phyloP scores from a whole-genome alignment of 2,888 invertebrate genomes.

The Rhorus exstirpatorius region DNA sequence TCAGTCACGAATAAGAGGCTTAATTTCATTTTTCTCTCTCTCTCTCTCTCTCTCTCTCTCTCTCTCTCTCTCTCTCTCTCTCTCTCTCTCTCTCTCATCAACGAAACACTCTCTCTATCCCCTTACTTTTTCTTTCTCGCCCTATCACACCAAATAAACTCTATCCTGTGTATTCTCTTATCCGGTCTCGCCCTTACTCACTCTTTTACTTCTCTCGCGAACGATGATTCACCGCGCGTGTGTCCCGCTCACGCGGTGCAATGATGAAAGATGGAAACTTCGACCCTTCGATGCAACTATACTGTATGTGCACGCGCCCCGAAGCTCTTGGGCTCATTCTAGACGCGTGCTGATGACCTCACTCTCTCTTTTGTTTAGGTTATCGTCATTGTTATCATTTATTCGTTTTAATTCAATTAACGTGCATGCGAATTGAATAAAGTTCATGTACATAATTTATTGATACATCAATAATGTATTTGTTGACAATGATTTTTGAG shows the following conservation, averaged over 20 bases:
- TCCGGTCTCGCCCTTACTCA: constrained; percentile 19
- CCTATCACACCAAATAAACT: constrained; percentile 23
- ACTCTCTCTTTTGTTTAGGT: constrained; percentile 47
- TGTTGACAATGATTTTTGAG: too few relatives aligned
- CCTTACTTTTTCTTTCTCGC: constrained; percentile 20
- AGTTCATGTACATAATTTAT: too few relatives aligned
- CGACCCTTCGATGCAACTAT: constrained; percentile 62
- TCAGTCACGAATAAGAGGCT: constrained; percentile 11
- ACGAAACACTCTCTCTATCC: constrained; percentile 7
- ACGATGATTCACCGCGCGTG: constrained; percentile 62
- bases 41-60: constrained; percentile 19
- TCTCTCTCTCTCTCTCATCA: constrained; percentile 20
- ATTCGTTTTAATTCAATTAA: constrained; percentile 5
- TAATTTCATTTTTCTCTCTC: constrained; percentile 39
- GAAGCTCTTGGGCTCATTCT: constrained; percentile 29
- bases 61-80: constrained; percentile 19
- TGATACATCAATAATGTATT: too few relatives aligned
- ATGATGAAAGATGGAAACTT: constrained; percentile 65
- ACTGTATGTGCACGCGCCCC: constrained; percentile 47
- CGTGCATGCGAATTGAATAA: constrained; percentile 5
- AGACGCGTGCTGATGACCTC: constrained; percentile 62
- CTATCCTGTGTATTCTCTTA: constrained; percentile 26
- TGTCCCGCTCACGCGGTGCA: constrained; percentile 37
- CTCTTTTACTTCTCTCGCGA: constrained; percentile 41
- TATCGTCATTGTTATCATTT: constrained; percentile 36